A percentile compares a stretch with the other conserved stretches of the same genome.
phyloP scores from a whole-genome alignment of 2,113 vertebrate species.

The Pampusana beccarii region DNA sequence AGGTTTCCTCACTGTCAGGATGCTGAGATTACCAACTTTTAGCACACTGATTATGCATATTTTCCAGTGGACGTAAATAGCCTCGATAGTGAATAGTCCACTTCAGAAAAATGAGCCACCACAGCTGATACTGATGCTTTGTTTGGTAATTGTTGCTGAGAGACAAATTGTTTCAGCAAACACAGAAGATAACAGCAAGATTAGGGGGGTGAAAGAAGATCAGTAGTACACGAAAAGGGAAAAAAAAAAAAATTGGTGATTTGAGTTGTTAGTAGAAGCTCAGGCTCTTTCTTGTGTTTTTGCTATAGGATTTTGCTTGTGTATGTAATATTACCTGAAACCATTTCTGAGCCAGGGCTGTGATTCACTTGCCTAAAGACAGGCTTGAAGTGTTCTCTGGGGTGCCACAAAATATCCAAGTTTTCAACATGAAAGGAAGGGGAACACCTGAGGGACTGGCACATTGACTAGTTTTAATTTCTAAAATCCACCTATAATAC shows the following conservation, averaged over 20 bases:
- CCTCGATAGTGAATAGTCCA: not conserved
- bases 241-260: not conserved
- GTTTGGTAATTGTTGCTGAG: constrained; percentile 63
- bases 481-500: not conserved
- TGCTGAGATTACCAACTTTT: constrained; percentile 29
- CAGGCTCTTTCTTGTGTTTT: not conserved
- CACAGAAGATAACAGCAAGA: constrained; percentile 44
- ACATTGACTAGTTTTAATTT: not conserved
- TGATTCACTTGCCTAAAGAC: not conserved
- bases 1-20: not conserved
- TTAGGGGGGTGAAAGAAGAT: constrained; percentile 12
- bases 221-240: not conserved
- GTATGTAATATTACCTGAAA: not conserved
- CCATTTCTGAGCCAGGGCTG: not conserved
- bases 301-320: not conserved
- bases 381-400: not conserved
- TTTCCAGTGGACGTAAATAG: constrained; percentile 54
- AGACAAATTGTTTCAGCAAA: constrained; percentile 52
- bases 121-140: constrained; percentile 50
- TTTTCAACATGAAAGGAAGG: not conserved
- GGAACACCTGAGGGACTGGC: not conserved
- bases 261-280: not conserved
- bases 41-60: constrained; percentile 8
- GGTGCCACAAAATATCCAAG: not conserved
- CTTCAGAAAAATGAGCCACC: constrained; percentile 52